phyloP scores from a whole-genome alignment of 1,140 invertebrate species.

The Oedothorax gibbosus region DNA sequence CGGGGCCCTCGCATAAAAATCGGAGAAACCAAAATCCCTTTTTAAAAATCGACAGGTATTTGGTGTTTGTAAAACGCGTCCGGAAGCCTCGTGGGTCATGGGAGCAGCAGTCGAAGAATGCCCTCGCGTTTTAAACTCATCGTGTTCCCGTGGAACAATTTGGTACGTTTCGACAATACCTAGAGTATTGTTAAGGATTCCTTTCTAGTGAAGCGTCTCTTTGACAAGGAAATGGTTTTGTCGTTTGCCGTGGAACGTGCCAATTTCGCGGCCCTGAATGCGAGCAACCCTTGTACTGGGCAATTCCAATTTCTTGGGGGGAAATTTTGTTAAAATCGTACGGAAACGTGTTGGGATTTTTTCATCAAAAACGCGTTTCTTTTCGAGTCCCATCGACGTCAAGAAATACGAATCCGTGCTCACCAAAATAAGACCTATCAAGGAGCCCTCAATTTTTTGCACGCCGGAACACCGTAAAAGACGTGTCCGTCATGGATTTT shows the following conservation, averaged over 20 bases:
- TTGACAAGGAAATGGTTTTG: conserved; percentile 6
- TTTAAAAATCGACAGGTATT: conserved; percentile 16
- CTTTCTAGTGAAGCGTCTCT: neutral
- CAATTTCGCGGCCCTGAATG: conserved; percentile 19
- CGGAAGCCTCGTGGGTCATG: neutral
- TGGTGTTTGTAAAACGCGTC: conserved; percentile 8
- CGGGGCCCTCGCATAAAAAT: conserved; percentile 20
- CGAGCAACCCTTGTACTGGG: neutral
- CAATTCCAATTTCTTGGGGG: neutral
- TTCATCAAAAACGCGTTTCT: conserved; percentile 17
- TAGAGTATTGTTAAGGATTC: conserved; percentile 27
- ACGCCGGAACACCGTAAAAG: neutral
- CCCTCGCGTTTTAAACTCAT: neutral
- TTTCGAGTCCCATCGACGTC: neutral
- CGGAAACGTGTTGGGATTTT: conserved; percentile 11
- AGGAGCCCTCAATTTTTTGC: conserved; percentile 6
- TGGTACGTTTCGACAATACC: conserved; percentile 20
- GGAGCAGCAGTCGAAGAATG: neutral
- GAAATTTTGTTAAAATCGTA: conserved; percentile 32
- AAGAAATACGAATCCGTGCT: neutral
- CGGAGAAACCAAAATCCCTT: neutral
- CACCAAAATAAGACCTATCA: neutral
- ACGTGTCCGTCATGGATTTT: conserved; percentile 22
- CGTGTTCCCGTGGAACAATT: neutral
- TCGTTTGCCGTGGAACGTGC: neutral